Evolutionary conservation across 2,113 vertebrate genomes (phyloP).

Genomic region (Eleginops maclovinus): DNA sequence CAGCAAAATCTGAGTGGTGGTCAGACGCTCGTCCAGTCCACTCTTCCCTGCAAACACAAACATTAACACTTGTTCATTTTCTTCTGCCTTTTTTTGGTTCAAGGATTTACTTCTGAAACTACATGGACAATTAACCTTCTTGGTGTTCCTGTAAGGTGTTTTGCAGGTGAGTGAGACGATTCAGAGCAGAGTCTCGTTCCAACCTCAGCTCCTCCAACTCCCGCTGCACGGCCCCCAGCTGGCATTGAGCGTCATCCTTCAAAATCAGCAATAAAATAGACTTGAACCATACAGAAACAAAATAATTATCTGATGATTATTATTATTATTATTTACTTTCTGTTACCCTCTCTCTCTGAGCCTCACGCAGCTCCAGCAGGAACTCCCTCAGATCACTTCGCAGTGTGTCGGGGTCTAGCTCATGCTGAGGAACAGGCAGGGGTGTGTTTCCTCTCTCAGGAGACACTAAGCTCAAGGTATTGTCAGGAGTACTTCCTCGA

Average conservation of each 20-base stretch:
- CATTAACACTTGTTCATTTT: background rate
- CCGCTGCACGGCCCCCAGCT: slow-evolving; percentile 80
- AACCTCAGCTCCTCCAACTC: slow-evolving; percentile 85
- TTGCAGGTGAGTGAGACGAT: slow-evolving; percentile 86
- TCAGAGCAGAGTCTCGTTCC: slow-evolving; percentile 80
- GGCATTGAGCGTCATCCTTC: slow-evolving; percentile 88
- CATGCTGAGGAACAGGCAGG: slow-evolving; percentile 65
- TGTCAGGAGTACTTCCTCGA: slow-evolving; percentile 77
- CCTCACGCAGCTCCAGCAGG: slow-evolving; percentile 88
- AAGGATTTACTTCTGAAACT: background rate
- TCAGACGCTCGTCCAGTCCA: slow-evolving; percentile 81
- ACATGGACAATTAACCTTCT: slow-evolving; percentile 80
- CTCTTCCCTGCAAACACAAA: slow-evolving; percentile 80
- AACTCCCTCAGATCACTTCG: slow-evolving; percentile 89
- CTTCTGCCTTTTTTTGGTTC: background rate
- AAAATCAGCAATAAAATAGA: slow-evolving; percentile 45
- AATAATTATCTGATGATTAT: background rate
- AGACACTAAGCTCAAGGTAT: slow-evolving; percentile 77
- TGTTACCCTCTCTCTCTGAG: slow-evolving; percentile 89
- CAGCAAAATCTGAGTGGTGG: slow-evolving; percentile 82
- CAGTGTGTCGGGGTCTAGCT: slow-evolving; percentile 88
- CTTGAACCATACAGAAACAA: slow-evolving; percentile 6
- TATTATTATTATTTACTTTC: background rate
- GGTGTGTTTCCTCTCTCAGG: slow-evolving; percentile 79
- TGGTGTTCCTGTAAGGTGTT: slow-evolving; percentile 85